These are phyloP conservation scores for Tyrannus savana DNA, from an alignment of 2,113 vertebrate genomes.

Conservation along the genomic window DNA sequence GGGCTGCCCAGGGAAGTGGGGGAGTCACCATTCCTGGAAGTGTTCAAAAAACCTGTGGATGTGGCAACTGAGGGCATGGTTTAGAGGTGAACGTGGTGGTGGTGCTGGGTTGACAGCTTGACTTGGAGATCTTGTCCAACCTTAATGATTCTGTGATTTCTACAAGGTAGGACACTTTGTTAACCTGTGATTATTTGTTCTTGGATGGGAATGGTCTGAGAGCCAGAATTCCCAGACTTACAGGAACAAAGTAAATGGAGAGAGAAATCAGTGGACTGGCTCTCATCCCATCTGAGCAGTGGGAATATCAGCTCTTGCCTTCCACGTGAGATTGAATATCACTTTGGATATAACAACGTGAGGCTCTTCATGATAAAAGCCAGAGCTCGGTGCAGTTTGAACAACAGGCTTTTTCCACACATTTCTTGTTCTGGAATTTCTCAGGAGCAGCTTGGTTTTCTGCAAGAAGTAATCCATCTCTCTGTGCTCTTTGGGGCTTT, in stretches of 20 bases:
- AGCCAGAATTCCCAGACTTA: not conserved
- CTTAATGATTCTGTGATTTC: not conserved
- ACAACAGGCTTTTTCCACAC: not conserved
- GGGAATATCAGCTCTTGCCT: not conserved
- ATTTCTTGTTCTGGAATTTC: not conserved
- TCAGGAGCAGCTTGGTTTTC: not conserved
- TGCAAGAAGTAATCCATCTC: not conserved
- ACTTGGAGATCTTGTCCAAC: not conserved
- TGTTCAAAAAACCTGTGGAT: not conserved
- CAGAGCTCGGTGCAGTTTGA: not conserved
- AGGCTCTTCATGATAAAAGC: not conserved
- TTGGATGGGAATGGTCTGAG: not conserved
- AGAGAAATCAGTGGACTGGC: not conserved
- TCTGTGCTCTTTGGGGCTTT: not conserved
- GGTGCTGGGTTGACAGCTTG: not conserved
- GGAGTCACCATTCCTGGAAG: not conserved
- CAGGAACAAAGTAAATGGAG: not conserved
- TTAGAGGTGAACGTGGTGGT: not conserved
- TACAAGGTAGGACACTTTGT: not conserved
- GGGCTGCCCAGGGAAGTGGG: not conserved
- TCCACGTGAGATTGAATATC: not conserved
- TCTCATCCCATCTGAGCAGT: not conserved
- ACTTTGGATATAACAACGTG: not conserved
- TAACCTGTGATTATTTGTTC: not conserved
- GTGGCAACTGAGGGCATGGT: fast-evolving